phyloP scores from a whole-genome alignment of 1,140 invertebrate genomes.

The Harpegnathos saltator region DNA sequence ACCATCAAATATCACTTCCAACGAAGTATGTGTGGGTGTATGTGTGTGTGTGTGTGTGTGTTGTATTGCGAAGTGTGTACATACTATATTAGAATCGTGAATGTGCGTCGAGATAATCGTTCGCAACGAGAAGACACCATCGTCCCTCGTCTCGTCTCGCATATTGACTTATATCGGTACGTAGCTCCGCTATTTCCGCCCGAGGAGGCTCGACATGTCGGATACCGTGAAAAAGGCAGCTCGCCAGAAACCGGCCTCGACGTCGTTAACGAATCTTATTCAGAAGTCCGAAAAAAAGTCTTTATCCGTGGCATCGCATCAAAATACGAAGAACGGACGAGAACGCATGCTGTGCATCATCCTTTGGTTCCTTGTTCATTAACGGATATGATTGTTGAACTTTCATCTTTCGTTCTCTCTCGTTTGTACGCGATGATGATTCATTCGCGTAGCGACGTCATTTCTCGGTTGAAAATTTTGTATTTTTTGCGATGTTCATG shows the following conservation, averaged over 20 bases:
- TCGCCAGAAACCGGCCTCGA: too few species aligned
- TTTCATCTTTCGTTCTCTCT: constrained; percentile 40
- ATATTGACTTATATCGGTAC: too few species aligned
- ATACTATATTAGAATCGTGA: too few species aligned
- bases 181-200: too few species aligned
- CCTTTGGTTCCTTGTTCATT: constrained; percentile 66
- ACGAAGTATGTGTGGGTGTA: constrained; percentile 26
- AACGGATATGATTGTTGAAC: constrained; percentile 52
- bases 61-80: too few species aligned
- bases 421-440: constrained; percentile 29
- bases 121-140: too few species aligned
- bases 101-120: too few species aligned
- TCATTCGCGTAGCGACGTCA: constrained; percentile 28
- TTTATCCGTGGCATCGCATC: neutral
- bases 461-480: constrained; percentile 66
- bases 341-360: constrained; percentile 28
- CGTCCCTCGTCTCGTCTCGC: too few species aligned
- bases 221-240: too few species aligned
- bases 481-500: constrained; percentile 63
- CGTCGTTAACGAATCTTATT: too few species aligned
- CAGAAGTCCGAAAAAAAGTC: neutral
- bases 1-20: constrained; percentile 14
- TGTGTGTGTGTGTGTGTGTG: constrained; percentile 15
- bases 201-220: too few species aligned
- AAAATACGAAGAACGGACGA: neutral